Base-by-base conservation (phyloP, 2,113 vertebrate species). In the Chionomys nivalis region DNA sequence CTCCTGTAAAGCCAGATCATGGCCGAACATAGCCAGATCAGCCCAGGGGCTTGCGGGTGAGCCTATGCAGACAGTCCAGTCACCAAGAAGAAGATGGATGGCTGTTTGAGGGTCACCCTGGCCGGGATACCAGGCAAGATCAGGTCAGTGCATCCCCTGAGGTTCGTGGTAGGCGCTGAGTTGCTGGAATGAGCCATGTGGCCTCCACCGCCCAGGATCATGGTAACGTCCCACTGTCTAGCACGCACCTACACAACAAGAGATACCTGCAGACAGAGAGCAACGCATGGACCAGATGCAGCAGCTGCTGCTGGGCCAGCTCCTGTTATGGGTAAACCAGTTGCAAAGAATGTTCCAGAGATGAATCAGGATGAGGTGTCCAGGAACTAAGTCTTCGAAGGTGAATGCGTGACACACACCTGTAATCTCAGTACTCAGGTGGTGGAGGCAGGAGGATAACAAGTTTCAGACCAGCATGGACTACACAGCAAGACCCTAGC, bases 271-370 rank as follows among this genome's bases (percentile, higher is more conserved):
- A 44, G 5, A 28, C 14, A 72, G 47, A 61, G 65, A 86, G n/a
- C 77, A 7, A 5, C 28, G 13, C 7, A 0, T 6, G 55, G 42
- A 10, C 70, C 19, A 6, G 7, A n/a, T 23, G 7, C 5, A 13
- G 7, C 42, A 42, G 5, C 52, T 44, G 39, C 17, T 7, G 31
- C 70, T 12, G 12, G 68, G 39, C 2, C 52, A n/a, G 70, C 24
- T 17, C 72, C 90, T 44, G 47, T 24, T 26, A 79, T 75, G 17
- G 23, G 49, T 28, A 82, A 52, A 24, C 44, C 39, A 47, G 28
- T n/a, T 55, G 39, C 72, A 63, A 42, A 87, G 92, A n/a, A 23
- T 42, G 28, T 77, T 73, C 66, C 52, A 42, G 63, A 78, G 28
- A 58, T 28, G 39, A 44, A 81, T 12, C 4, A 90, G 14, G 24